A percentile compares a stretch with the other conserved stretches of the same genome.
Evolutionary conservation across 2,797 vertebrate species (phyloP).

Genomic region (Nothura maculosa): DNA sequence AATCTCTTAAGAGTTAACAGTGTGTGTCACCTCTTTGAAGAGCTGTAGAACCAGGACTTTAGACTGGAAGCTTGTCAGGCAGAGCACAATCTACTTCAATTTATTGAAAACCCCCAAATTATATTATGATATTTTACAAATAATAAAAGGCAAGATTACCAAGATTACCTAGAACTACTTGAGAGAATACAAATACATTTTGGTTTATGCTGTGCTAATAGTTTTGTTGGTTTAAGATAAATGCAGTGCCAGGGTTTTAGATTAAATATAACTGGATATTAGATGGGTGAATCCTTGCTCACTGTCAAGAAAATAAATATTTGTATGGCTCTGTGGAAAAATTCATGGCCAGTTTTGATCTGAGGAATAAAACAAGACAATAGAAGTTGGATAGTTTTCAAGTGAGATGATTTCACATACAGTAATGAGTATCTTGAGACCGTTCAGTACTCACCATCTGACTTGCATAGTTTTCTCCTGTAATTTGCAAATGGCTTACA

Average conservation of each 20-base stretch:
- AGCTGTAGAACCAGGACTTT: not conserved
- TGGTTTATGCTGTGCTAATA: not conserved
- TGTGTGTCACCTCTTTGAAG: not conserved
- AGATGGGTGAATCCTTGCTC: not conserved
- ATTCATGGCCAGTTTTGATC: not conserved
- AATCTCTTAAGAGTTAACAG: not conserved
- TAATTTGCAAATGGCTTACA: not conserved
- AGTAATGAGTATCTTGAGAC: not conserved
- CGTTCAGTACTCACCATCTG: not conserved
- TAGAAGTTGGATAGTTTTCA: not conserved
- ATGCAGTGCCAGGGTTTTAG: not conserved
- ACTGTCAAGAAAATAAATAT: not conserved
- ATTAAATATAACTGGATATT: not conserved
- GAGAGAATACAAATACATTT: not conserved
- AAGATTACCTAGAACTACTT: not conserved
- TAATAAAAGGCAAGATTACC: not conserved
- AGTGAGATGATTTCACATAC: fast-evolving
- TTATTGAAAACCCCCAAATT: not conserved
- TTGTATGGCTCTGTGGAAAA: not conserved
- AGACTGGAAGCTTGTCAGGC: not conserved
- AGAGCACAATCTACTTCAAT: not conserved
- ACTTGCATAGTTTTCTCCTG: not conserved
- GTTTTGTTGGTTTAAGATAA: not conserved
- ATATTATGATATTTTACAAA: not conserved
- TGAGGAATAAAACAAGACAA: not conserved